Percentiles rank a stretch among this genome's conserved stretches.
Evolutionary conservation across 2,113 vertebrate genomes (phyloP).

Genomic region (Stomatorhinus ivindoensis): DNA sequence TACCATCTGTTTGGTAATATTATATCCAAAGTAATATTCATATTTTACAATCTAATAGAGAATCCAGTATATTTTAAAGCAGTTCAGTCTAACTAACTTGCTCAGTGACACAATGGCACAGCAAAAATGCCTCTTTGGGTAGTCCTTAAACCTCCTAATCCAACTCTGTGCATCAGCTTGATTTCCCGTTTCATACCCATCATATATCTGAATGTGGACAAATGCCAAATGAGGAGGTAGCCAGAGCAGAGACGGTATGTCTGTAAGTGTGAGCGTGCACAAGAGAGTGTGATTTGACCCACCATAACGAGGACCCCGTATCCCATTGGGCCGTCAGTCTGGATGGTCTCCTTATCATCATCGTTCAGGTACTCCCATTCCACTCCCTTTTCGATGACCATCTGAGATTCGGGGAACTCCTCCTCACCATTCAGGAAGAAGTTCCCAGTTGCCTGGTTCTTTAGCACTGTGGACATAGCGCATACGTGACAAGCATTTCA

Average conservation of each 20-base stretch:
- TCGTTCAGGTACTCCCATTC: conserved; percentile 94
- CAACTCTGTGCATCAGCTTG: not conserved
- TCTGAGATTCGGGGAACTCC: conserved; percentile 68
- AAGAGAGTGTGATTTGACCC: conserved; percentile 36
- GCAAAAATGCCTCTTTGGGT: not conserved
- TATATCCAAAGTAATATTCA: not conserved
- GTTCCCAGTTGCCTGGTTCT: conserved; percentile 79
- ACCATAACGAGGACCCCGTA: conserved; percentile 82
- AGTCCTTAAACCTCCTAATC: not conserved
- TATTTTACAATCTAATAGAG: not conserved
- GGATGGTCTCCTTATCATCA: conserved; percentile 78
- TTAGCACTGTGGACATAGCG: conserved; percentile 65
- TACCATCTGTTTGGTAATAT: not conserved
- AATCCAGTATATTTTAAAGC: not conserved
- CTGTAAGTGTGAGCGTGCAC: not conserved
- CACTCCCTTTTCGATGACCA: conserved; percentile 83
- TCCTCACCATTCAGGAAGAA: conserved; percentile 83
- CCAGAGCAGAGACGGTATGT: not conserved
- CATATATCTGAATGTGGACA: not conserved
- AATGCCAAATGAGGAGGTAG: not conserved
- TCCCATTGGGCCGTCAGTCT: conserved; percentile 81
- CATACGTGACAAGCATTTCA: not conserved
- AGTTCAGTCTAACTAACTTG: not conserved
- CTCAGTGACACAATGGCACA: not conserved
- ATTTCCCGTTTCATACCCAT: not conserved